Conservation (phyloP, 1,140 invertebrate genomes). For the Rhynchophorus ferrugineus region DNA sequence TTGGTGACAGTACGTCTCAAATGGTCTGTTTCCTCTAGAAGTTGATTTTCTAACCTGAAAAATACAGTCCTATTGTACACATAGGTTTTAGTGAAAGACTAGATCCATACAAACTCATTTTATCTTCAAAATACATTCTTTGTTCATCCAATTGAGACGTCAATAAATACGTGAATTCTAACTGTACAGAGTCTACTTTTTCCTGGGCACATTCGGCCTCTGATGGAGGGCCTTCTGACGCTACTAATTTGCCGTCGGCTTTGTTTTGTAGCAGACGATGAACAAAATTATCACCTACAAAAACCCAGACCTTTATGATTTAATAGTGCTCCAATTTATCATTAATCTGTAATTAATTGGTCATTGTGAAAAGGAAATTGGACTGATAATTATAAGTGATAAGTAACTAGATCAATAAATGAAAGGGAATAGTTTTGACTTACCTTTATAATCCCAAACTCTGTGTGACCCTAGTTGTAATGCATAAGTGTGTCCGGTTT, state of each 20-base stretch:
- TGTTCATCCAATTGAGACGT: conserved; percentile 95
- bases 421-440: not conserved
- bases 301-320: not conserved
- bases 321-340: no score
- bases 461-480: conserved; percentile 91
- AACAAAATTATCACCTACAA: conserved; percentile 80
- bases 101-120: conserved; percentile 58
- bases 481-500: conserved; percentile 94
- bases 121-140: conserved; percentile 85
- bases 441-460: conserved; percentile 95
- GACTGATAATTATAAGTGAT: no score
- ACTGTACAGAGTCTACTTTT: conserved; percentile 86
- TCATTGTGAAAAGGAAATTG: no score
- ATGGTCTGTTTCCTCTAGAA: conserved; percentile 39
- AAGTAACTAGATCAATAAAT: no score
- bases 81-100: conserved; percentile 27
- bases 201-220: conserved; percentile 61
- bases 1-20: conserved; percentile 39
- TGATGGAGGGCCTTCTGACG: conserved; percentile 51
- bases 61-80: not conserved
- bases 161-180: conserved; percentile 96
- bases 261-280: conserved; percentile 94
- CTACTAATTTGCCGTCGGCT: conserved; percentile 94
- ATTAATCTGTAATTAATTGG: no score
- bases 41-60: conserved; percentile 42